Conservation (phyloP, 2,113 vertebrate species). For the Syngnathus scovelli region DNA sequence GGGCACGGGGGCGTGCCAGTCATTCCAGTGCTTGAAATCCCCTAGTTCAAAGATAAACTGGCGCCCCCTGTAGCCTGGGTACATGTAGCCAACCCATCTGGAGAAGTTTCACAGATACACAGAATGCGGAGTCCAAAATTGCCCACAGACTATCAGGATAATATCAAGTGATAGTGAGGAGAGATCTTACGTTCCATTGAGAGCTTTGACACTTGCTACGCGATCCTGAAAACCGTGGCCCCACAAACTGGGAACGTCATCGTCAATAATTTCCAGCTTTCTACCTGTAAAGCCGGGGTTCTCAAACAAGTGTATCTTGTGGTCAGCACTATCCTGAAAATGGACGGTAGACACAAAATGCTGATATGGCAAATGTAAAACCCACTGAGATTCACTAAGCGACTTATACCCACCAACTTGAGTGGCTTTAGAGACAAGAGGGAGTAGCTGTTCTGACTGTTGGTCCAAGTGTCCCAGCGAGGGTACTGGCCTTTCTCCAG, state of each 20-base stretch:
- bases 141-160: background rate
- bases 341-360: background rate
- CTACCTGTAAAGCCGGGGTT: constrained; percentile 76
- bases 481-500: constrained; percentile 90
- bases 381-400: background rate
- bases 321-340: constrained; percentile 78
- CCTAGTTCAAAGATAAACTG: constrained; percentile 86
- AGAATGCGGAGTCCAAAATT: background rate
- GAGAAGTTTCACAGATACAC: background rate
- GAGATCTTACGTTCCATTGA: constrained; percentile 85
- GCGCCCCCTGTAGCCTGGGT: constrained; percentile 84
- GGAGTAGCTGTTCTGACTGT: constrained; percentile 80
- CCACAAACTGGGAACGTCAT: constrained; percentile 90
- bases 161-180: background rate
- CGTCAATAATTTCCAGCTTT: constrained; percentile 91
- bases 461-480: constrained; percentile 89
- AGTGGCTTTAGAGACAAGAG: constrained; percentile 83
- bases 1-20: constrained; percentile 83
- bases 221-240: constrained; percentile 88
- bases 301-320: constrained; percentile 89
- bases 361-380: background rate
- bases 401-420: constrained; percentile 73
- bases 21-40: constrained; percentile 91
- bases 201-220: constrained; percentile 81
- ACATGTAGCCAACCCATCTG: constrained; percentile 93